A percentile compares a stretch with the other conserved stretches of the same genome.
Evolutionary conservation across 2,797 vertebrate genomes (phyloP).

Genomic region (Hozukius guyotensis): DNA sequence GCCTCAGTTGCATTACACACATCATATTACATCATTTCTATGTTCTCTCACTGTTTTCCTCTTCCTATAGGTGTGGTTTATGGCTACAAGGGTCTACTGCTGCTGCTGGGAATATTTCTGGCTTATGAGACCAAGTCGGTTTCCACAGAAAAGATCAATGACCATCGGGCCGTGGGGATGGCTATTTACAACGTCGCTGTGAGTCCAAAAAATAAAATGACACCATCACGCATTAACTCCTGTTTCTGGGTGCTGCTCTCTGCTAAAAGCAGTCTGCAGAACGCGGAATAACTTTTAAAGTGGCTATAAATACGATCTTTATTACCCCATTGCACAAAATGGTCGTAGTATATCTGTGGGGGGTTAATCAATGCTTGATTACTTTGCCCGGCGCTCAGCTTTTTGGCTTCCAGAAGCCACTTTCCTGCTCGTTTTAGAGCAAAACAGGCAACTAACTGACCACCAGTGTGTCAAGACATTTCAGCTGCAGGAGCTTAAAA

Average conservation of each 20-base stretch:
- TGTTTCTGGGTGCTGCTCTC: neutral
- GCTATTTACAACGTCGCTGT: conserved; percentile 97
- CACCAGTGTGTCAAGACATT: conserved; percentile 21
- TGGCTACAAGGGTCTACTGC: conserved; percentile 92
- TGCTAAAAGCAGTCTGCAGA: conserved; percentile 1
- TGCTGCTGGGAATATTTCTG: conserved; percentile 93
- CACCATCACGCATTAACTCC: conserved; percentile 22
- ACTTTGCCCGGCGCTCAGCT: neutral
- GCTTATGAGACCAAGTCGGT: conserved; percentile 97
- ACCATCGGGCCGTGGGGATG: conserved; percentile 96
- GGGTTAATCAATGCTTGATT: conserved; percentile 47
- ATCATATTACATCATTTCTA: neutral
- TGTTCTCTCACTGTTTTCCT: neutral
- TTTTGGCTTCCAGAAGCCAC: conserved; percentile 6
- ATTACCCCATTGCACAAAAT: conserved; percentile 23
- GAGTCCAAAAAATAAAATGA: conserved; percentile 70
- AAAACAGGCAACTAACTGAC: conserved; percentile 9
- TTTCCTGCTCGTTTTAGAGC: neutral
- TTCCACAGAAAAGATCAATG: conserved; percentile 97
- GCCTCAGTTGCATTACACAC: neutral
- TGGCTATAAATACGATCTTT: conserved; percentile 26
- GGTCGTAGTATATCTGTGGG: neutral
- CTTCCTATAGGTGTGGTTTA: conserved; percentile 88
- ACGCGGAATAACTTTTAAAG: conserved; percentile 9
- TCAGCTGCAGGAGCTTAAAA: conserved; percentile 12